These are phyloP conservation scores for Plutella xylostella DNA, from an alignment of 2,888 invertebrate species.

Conservation along the genomic window DNA sequence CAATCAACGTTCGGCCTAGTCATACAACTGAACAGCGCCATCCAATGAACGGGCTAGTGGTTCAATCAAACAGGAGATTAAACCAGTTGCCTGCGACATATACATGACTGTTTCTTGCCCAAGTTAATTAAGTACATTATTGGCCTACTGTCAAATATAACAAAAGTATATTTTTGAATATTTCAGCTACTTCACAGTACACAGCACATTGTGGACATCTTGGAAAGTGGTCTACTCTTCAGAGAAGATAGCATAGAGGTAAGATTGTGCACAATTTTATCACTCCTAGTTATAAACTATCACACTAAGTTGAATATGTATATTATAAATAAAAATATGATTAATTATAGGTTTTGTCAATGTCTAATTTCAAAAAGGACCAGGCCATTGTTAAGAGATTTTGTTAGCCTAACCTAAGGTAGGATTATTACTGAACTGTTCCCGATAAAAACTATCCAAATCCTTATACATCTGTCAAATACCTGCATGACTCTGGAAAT, in stretches of 20 bases:
- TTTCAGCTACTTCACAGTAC: conserved; percentile 40
- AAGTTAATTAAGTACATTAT: neutral
- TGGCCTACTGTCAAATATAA: neutral
- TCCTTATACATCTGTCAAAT: too few species aligned
- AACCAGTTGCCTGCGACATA: too few species aligned
- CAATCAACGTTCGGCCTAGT: too few species aligned
- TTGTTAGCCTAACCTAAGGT: too few species aligned
- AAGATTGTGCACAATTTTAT: neutral
- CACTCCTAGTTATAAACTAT: neutral
- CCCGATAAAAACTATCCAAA: too few species aligned
- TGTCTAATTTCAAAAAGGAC: too few species aligned
- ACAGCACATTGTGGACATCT: conserved; percentile 39
- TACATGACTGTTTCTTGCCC: neutral
- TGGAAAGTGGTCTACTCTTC: conserved; percentile 56
- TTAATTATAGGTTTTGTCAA: neutral
- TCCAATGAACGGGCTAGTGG: too few species aligned
- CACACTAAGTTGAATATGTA: neutral
- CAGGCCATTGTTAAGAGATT: too few species aligned
- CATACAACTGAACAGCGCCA: too few species aligned
- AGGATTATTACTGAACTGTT: too few species aligned
- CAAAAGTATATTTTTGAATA: neutral
- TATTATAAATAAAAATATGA: neutral
- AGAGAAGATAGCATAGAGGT: conserved; percentile 50
- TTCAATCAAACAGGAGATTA: too few species aligned
- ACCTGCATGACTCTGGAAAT: too few species aligned